These are phyloP conservation scores for Neosalanx taihuensis DNA, from an alignment of 2,797 vertebrate genomes.

Conservation along the genomic window DNA sequence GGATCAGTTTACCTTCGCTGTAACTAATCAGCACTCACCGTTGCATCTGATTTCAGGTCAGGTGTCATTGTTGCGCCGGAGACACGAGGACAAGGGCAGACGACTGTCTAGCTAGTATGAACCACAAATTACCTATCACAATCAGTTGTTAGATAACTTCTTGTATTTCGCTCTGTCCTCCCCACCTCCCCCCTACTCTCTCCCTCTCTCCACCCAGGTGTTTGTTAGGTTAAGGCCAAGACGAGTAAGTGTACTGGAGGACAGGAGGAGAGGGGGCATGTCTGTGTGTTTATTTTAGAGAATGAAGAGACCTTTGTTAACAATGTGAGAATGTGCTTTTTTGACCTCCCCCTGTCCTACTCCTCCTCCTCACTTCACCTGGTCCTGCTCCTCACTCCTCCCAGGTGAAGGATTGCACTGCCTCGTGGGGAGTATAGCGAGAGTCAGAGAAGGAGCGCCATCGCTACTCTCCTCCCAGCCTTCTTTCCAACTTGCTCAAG, in stretches of 20 bases:
- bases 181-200: neutral
- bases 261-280: conserved; percentile 15
- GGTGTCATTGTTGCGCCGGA: conserved; percentile 37
- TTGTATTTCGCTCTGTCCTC: conserved; percentile 5
- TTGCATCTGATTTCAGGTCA: conserved; percentile 31
- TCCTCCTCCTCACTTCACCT: conserved; percentile 12
- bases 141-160: conserved; percentile 7
- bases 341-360: conserved; percentile 28
- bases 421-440: neutral
- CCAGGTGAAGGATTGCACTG: conserved; percentile 13
- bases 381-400: conserved; percentile 16
- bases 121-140: conserved; percentile 21
- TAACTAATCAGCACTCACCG: conserved; percentile 13
- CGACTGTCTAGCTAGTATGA: conserved; percentile 28
- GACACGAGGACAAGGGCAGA: conserved; percentile 35
- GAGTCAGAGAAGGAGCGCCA: conserved; percentile 4
- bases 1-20: conserved; percentile 8
- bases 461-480: neutral
- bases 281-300: conserved; percentile 38
- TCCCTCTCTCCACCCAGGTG: conserved; percentile 17
- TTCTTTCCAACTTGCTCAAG: neutral
- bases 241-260: conserved; percentile 38
- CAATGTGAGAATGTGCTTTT: conserved; percentile 56
- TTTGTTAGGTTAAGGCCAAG: conserved; percentile 40
- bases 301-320: conserved; percentile 58